phyloP scores from a whole-genome alignment of 2,113 vertebrate species.

The Oncorhynchus tshawytscha region DNA sequence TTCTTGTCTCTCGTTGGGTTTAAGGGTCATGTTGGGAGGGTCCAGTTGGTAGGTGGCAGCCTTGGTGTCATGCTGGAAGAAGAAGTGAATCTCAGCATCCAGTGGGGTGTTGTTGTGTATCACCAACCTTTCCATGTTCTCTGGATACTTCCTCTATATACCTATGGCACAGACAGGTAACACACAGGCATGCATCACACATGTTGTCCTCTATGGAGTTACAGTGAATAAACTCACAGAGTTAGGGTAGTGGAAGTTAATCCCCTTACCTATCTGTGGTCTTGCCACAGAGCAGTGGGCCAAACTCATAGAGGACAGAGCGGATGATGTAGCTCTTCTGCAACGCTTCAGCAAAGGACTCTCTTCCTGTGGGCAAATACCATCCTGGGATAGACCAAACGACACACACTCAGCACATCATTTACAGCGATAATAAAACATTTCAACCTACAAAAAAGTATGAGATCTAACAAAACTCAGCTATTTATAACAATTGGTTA shows the following conservation, averaged over 20 bases:
- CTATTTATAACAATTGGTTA: too few species aligned
- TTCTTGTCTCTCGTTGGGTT: slow-evolving; percentile 83
- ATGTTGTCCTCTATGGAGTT: slow-evolving; percentile 11
- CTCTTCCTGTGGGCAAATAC: slow-evolving; percentile 79
- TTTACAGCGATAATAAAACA: too few species aligned
- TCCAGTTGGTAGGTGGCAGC: slow-evolving; percentile 83
- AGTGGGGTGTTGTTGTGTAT: slow-evolving; percentile 80
- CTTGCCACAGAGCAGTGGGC: slow-evolving; percentile 87
- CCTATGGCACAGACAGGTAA: slow-evolving; percentile 60
- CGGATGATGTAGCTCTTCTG: slow-evolving; percentile 79
- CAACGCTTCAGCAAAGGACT: slow-evolving; percentile 63
- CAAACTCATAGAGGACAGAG: slow-evolving; percentile 80
- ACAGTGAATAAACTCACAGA: not conserved
- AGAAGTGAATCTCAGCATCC: slow-evolving; percentile 75
- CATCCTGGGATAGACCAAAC: slow-evolving; percentile 37
- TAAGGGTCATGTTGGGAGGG: slow-evolving; percentile 79
- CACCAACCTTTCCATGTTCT: slow-evolving; percentile 79
- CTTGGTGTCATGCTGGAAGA: slow-evolving; percentile 77
- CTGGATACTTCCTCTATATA: slow-evolving; percentile 78
- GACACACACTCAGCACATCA: slow-evolving; percentile 15
- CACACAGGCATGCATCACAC: not conserved
- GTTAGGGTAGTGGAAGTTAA: not conserved
- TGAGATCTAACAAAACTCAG: too few species aligned
- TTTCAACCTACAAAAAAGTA: too few species aligned
- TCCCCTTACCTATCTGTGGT: slow-evolving; percentile 81